Percentiles rank a stretch among this genome's conserved stretches.
Conservation (phyloP, 2,888 invertebrate species). For the Sussaba pulchella region DNA sequence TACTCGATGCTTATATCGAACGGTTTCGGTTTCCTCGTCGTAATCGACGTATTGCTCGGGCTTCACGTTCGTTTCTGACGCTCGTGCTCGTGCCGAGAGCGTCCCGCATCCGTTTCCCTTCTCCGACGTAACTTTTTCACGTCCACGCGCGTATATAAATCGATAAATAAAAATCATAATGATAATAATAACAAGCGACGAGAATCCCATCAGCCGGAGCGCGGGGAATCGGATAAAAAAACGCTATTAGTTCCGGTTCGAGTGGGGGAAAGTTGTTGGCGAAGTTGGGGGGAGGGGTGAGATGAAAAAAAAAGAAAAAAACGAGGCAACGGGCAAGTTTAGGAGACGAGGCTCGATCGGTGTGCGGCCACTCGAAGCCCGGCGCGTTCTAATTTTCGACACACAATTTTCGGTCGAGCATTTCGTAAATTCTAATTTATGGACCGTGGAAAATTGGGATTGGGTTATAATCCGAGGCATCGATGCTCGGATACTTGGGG, state of each 20-base stretch:
- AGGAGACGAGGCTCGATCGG: too few species aligned
- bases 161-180: constrained; percentile 70
- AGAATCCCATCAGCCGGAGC: constrained; percentile 73
- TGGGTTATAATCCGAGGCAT: constrained; percentile 74
- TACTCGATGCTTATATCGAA: constrained; percentile 82
- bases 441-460: constrained; percentile 76
- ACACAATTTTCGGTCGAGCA: constrained; percentile 58
- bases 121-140: constrained; percentile 52
- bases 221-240: constrained; percentile 72
- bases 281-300: constrained; percentile 59
- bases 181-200: constrained; percentile 73
- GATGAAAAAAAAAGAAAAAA: constrained; percentile 50
- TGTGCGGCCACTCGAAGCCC: constrained; percentile 58
- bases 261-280: constrained; percentile 66
- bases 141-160: constrained; percentile 71
- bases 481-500: too few species aligned
- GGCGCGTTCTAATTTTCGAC: constrained; percentile 61
- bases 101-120: constrained; percentile 6
- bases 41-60: constrained; percentile 60
- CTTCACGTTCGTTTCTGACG: constrained; percentile 44
- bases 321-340: constrained; percentile 25
- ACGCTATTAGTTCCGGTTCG: constrained; percentile 81
- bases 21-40: constrained; percentile 72
- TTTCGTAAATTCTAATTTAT: constrained; percentile 81
- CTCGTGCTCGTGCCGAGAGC: constrained; percentile 40